Conservation (phyloP, 2,888 invertebrate species). For the Philonicus albiceps region DNA sequence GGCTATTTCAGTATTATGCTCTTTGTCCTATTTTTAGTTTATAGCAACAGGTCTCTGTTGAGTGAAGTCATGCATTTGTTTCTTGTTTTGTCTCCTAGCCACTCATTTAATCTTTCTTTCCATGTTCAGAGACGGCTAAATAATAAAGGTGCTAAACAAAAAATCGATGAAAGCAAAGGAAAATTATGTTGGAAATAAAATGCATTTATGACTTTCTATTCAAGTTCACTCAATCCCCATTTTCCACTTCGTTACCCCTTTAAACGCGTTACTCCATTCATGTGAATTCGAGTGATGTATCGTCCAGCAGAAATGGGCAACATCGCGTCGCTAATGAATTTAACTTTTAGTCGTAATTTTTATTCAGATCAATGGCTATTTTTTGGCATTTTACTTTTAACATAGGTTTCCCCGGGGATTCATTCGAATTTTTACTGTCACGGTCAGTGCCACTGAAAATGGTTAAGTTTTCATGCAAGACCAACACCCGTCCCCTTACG, state of each 20-base stretch:
- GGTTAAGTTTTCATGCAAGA: background rate
- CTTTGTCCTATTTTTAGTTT: background rate
- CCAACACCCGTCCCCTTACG: background rate
- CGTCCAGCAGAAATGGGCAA: background rate
- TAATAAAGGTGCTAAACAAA: background rate
- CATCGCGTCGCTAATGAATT: background rate
- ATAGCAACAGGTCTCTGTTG: background rate
- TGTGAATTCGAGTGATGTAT: background rate
- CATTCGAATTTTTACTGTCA: background rate
- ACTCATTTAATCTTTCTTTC: background rate
- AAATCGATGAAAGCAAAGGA: background rate
- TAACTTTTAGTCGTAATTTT: background rate
- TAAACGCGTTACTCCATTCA: background rate
- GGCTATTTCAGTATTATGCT: background rate
- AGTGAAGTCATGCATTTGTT: background rate
- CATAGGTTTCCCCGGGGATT: background rate
- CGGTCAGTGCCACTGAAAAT: background rate
- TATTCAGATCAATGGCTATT: background rate
- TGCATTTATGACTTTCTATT: background rate
- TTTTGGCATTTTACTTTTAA: background rate
- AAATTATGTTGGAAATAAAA: background rate
- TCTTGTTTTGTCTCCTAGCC: background rate
- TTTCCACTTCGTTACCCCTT: slow-evolving; percentile 3
- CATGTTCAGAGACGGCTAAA: background rate
- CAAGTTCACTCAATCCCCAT: background rate